Base-by-base conservation (phyloP, 2,113 vertebrate species). In the Irena cyanogastra region DNA sequence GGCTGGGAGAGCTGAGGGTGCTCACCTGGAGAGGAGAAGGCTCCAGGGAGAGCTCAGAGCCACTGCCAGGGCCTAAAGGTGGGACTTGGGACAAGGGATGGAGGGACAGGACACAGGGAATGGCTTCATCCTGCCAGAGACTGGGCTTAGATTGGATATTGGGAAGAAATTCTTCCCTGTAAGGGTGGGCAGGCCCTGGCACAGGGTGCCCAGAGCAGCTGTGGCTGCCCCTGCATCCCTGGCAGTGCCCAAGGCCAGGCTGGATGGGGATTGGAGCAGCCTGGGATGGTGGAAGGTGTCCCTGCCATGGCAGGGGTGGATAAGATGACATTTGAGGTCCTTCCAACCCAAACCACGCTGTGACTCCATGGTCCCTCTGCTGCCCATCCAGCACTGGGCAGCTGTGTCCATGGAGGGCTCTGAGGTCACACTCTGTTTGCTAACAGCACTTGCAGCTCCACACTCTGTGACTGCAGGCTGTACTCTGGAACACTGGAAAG, bases 321-420 rank as follows among this genome's bases (percentile, higher is more conserved):
- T 11, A 14, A 1, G 30, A 35, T 76, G 50, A 26, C 11, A 6
- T 72, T 37, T 65, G 31, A 33, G 31, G 14, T 57, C 12, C 22
- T 50, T 57, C 66, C 59, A 57, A 16, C 18, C 26, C 31, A 42
- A 72, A 11, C 11, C 21, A 42, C 12, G 2, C 50, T 37, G 37
- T 49, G 21, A 37, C 23, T 37, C 18, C 16, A 1, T 33, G 31
- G 31, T 50, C 10, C 31, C 66, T 35, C 22, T 65, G 70, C 26
- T 72, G 44, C 11, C 1, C 44, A 28, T 4, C 33, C 72, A 56
- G 60, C 52, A 8, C 1, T 0, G n/a, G 33, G 27, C 26, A 71
- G 7, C 9, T 8, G 41, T 42, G 60, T 18, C 44, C 1, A 0
- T 4, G 9, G 1, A 26, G 54, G 61, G 10, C 44, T 49, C 6